Evolutionary conservation across 1,140 invertebrate genomes (phyloP), one percentile per base, ranked within the genome.

Genomic region (Drosophila repletoides): DNA sequence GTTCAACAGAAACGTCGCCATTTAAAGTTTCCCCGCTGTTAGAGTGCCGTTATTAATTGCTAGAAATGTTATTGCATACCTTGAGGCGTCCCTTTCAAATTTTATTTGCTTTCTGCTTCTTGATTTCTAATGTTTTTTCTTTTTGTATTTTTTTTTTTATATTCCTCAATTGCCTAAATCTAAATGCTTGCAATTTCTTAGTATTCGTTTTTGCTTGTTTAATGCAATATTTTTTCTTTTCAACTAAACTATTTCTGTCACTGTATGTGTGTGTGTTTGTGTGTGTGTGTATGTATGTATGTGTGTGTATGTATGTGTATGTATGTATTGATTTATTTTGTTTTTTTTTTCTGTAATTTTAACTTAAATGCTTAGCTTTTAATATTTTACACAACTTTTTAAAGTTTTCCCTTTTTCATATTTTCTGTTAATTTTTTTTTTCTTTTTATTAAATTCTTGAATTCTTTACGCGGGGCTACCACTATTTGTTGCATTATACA

Each of bases 321-420:
- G 14, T 43, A 1, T 53, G 33, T 46, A 6, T n/a, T n/a, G n/a
- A n/a, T n/a, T n/a, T 29, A 6, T 40, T 31, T 28, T 46, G 21
- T 46, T 1, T 52, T 24, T 52, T 1, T 4, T 6, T 34, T 7
- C 26, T 43, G 24, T 55, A 28, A 41, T 31, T 53, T 45, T 52
- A 68, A 64, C 65, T 72, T 56, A 70, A 29, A 29, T 6, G 26
- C 51, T 29, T 28, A 70, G 58, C 45, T 38, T 51, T 65, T 24
- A 65, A 29, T 70, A 70, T 65, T 43, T 51, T 70, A 70, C 67
- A 68, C 19, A 70, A 65, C 51, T 70, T 58, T 51, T 49, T 22
- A 31, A 68, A 56, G 67, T 69, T 68, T 33, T 40, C n/a, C n/a
- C n/a, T n/a, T n/a, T n/a, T n/a, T n/a, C n/a, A n/a, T 49, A 9